Percentiles rank a stretch among this genome's conserved stretches.
Evolutionary conservation across 2,888 invertebrate species (phyloP).

Genomic region (Ophion ellenae): DNA sequence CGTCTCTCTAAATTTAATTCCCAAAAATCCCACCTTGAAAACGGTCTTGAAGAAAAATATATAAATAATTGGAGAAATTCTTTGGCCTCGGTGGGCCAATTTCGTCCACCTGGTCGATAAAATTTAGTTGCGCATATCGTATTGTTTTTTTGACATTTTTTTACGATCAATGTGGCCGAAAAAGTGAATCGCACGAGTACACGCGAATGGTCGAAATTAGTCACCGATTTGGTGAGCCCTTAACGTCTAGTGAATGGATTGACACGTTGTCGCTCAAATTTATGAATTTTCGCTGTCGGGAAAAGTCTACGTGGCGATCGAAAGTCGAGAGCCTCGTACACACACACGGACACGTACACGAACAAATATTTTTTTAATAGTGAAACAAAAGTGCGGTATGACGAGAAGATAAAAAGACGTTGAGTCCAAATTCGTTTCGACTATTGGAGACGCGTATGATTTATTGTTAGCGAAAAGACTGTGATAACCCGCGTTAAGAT

Average conservation of each 20-base stretch:
- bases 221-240: neutral
- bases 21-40: no score
- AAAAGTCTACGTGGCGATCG: constrained; percentile 30
- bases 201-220: neutral
- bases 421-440: constrained; percentile 54
- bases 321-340: constrained; percentile 31
- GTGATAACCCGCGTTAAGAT: constrained; percentile 67
- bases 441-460: constrained; percentile 56
- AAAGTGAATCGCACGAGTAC: neutral
- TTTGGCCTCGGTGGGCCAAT: no score
- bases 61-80: no score
- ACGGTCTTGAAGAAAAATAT: no score
- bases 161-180: neutral
- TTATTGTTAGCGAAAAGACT: constrained; percentile 69
- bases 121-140: no score
- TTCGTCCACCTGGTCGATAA: no score
- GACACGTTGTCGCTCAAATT: constrained; percentile 56
- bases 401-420: constrained; percentile 24
- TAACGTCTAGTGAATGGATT: constrained; percentile 14
- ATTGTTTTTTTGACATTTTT: neutral
- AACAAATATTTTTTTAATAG: constrained; percentile 62
- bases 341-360: constrained; percentile 23
- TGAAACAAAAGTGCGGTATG: constrained; percentile 22
- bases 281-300: constrained; percentile 40
- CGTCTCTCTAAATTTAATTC: no score